Evolutionary conservation across 2,113 vertebrate genomes (phyloP).

Genomic region (Spea multiplicata): DNA sequence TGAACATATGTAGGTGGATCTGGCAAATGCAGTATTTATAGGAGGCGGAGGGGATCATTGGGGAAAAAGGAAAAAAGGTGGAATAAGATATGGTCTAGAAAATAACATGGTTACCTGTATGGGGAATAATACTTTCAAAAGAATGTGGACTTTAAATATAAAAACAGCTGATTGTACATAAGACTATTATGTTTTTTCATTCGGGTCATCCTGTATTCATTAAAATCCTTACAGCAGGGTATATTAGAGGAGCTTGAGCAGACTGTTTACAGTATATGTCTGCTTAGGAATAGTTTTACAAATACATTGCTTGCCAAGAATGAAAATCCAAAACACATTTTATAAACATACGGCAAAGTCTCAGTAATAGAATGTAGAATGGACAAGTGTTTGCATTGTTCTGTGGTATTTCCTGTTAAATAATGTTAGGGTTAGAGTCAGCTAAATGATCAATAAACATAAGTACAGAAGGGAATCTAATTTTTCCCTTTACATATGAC

Average conservation of each 20-base stretch:
- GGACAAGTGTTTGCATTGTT: slow-evolving; percentile 47
- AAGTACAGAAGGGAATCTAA: not conserved
- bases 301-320: slow-evolving; percentile 44
- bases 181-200: slow-evolving; percentile 8
- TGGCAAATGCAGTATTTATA: slow-evolving; percentile 26
- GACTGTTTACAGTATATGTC: slow-evolving; percentile 47
- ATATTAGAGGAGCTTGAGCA: slow-evolving; percentile 34
- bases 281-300: slow-evolving; percentile 39
- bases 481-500: not conserved
- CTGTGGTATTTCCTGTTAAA: slow-evolving; percentile 36
- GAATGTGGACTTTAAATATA: slow-evolving; percentile 17
- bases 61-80: slow-evolving; percentile 32
- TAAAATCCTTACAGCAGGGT: slow-evolving; percentile 29
- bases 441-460: slow-evolving; percentile 41
- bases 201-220: slow-evolving; percentile 22
- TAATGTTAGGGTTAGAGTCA: slow-evolving; percentile 55
- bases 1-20: slow-evolving; percentile 44
- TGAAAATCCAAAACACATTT: slow-evolving; percentile 48
- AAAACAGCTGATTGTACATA: slow-evolving; percentile 2
- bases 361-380: slow-evolving; percentile 30
- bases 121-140: slow-evolving; percentile 7
- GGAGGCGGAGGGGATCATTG: slow-evolving; percentile 18
- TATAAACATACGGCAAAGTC: slow-evolving; percentile 38
- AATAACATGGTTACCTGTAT: slow-evolving; percentile 31
- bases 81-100: slow-evolving; percentile 28